Evolutionary conservation across 1,140 invertebrate species (phyloP), one percentile per base, ranked within the genome.

Genomic region (Pteromalus puparum): DNA sequence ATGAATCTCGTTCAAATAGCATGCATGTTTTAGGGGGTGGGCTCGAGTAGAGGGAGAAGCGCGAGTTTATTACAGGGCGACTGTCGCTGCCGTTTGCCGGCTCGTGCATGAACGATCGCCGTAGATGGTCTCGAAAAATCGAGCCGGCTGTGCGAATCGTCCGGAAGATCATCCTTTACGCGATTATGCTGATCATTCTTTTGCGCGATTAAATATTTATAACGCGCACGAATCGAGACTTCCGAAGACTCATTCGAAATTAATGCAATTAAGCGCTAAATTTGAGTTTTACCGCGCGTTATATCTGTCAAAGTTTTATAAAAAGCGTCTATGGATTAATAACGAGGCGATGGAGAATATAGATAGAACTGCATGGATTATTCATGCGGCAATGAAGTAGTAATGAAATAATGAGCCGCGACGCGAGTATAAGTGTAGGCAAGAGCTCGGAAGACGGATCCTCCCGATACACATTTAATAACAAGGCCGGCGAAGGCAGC

Each of bases 1-100:
- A 84, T 84, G 83, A 80, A 65, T 84, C 83, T 79, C 15, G 26
- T 80, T 73, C 65, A 73, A 84, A 84, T 74, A 79, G 67, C 65
- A 34, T 70, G 18, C 46, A 24, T 77, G 65, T 78, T 78, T 83
- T 83, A 77, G 65, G 26, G 53, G 67, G 67, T 13, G 28, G 13
- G 10, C 24, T 12, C 67, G 67, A 12, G 77, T 46, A 53, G 72
- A 38, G 34, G 9, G 70, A 81, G 38, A 48, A 13, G n/a, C 61
- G 5, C n/a, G 72, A 77, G 74, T 67, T 42, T 68, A 77, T 77
- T 28, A 78, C 48, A 77, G 68, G 13, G 38, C 9, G 10, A 38
- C 24, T 30, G 67, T 18, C 21, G 67, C 67, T 10, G 67, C 26
- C 26, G 26, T 68, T 24, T 68, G 26, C 18, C 67, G 26, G 67